Evolutionary conservation across 2,888 invertebrate species (phyloP).

Genomic region (Hipparchia semele): DNA sequence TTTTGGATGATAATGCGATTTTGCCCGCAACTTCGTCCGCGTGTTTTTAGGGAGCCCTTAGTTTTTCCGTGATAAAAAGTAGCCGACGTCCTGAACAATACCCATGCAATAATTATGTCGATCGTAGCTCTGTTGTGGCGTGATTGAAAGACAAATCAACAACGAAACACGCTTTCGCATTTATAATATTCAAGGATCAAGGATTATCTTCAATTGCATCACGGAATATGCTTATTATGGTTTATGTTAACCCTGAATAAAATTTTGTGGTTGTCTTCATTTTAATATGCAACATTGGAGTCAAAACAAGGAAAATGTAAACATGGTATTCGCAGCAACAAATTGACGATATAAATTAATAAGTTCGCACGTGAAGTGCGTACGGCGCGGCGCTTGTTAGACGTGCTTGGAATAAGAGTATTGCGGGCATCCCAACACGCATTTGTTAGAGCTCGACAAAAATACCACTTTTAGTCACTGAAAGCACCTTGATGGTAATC

Average conservation of each 20-base stretch:
- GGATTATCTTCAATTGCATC: not conserved
- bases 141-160: too few species aligned
- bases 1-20: too few species aligned
- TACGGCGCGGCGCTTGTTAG: not conserved
- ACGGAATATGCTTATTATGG: not conserved
- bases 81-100: too few species aligned
- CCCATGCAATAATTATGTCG: too few species aligned
- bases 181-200: too few species aligned
- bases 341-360: conserved; percentile 12
- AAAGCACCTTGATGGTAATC: too few species aligned
- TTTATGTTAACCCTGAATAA: conserved; percentile 1
- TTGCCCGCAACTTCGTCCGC: too few species aligned
- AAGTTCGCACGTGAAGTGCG: conserved; percentile 14
- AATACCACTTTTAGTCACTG: not conserved
- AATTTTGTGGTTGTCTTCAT: not conserved
- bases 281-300: too few species aligned
- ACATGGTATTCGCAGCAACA: not conserved
- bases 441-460: not conserved
- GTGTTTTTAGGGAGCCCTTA: too few species aligned
- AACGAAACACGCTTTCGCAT: too few species aligned
- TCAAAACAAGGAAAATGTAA: conserved; percentile 11
- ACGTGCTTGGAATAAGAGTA: conserved; percentile 10
- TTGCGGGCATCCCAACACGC: conserved; percentile 12
- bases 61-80: too few species aligned
- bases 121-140: too few species aligned